Percentiles rank a stretch among this genome's conserved stretches.
phyloP scores from a whole-genome alignment of 2,113 vertebrate species.

The Sinocyclocheilus grahami region DNA sequence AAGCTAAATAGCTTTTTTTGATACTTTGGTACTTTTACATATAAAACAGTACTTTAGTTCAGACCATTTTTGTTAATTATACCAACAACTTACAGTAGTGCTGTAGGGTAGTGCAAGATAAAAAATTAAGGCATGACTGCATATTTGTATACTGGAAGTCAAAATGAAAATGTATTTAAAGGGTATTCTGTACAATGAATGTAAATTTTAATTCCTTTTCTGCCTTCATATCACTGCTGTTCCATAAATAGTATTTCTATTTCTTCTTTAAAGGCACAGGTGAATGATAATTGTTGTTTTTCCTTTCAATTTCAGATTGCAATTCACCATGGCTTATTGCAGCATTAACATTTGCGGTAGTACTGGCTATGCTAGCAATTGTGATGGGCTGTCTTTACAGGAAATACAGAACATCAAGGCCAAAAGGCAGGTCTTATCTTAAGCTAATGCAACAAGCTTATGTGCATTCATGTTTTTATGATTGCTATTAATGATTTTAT shows the following conservation, averaged over 20 bases:
- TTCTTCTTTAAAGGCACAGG: neutral
- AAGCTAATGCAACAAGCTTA: neutral
- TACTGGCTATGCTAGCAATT: neutral
- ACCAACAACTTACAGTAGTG: too few species aligned
- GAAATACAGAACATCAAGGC: neutral
- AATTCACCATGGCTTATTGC: rapidly evolving
- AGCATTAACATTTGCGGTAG: neutral
- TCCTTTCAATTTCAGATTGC: neutral
- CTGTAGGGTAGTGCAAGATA: too few species aligned
- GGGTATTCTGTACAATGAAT: neutral
- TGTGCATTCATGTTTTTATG: neutral
- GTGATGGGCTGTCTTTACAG: neutral
- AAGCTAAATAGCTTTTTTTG: too few species aligned
- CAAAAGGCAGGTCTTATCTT: neutral
- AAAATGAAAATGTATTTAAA: too few species aligned
- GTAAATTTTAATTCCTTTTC: neutral
- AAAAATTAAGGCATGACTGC: too few species aligned
- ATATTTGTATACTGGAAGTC: too few species aligned
- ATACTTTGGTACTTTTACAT: too few species aligned
- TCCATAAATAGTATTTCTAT: neutral
- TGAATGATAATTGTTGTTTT: neutral
- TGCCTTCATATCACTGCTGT: neutral
- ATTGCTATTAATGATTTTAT: neutral
- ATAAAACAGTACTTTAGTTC: too few species aligned
- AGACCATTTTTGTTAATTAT: too few species aligned